Evolutionary conservation across 2,888 invertebrate genomes (phyloP), one percentile per base, ranked within the genome.

Genomic region (Epirrhoe tristata): DNA sequence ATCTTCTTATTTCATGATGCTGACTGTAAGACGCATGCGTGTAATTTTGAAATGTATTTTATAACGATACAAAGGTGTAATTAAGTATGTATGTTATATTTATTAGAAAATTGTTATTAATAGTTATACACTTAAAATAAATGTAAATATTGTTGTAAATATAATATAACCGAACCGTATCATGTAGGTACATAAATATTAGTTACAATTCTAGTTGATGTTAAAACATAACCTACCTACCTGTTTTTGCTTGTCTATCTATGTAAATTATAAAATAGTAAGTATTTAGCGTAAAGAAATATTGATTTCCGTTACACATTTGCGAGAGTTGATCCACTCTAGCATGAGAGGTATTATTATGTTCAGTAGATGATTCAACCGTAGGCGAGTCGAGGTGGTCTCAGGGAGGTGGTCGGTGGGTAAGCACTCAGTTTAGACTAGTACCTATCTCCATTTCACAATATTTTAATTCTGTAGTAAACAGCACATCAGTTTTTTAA

Each of bases 121-220:
- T 66, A 16, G 61, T 50, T 57, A 36, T 61, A 52, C 17, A 63
- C 31, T 57, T 1, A 6, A 14, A 16, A 43, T 10, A 43, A 0
- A 43, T 66, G 66, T 66, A 58, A 58, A 67, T 67, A 67, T 55
- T 51, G 62, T 54, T 66, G 62, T 67, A 62, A 48, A 16, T 50
- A 57, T 58, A 57, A 52, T 62, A 43, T 34, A 50, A 66, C 50
- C 39, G 32, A 50, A 66, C 50, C 39, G 32, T 53, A 63, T 8
- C 34, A 39, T 52, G 10, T 43, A 32, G 32, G 50, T 16, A 31
- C 12, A 36, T 39, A 36, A 52, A 46, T 17, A 52, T 53, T 24
- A 39, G 52, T 53, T 52, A 43, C 1, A 34, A 24, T 53, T 24
- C 31, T 50, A 51, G 48, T 36, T 51, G 48, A 32, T 54, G 50